Evolutionary conservation across 2,797 vertebrate species (phyloP).

Genomic region (Sternotherus odoratus): DNA sequence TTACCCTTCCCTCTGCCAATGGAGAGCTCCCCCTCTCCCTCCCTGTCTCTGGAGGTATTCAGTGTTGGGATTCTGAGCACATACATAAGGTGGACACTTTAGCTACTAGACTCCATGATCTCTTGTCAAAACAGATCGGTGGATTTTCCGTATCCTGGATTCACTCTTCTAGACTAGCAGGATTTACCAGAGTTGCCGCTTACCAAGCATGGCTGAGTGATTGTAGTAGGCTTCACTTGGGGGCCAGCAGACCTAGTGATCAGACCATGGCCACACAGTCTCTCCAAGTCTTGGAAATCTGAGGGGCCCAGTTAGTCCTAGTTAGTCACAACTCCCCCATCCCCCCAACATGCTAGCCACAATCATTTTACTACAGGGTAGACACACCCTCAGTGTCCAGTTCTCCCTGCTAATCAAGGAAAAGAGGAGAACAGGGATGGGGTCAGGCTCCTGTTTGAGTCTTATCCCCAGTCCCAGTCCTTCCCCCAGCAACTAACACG

Average conservation of each 20-base stretch:
- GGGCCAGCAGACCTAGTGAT: no score
- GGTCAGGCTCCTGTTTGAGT: neutral
- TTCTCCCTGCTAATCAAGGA: neutral
- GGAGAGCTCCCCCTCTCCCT: neutral
- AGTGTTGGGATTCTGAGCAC: neutral
- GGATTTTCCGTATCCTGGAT: neutral
- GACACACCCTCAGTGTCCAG: neutral
- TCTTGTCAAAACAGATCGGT: neutral
- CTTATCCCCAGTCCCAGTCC: neutral
- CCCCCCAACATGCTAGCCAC: no score
- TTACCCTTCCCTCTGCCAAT: constrained; percentile 64
- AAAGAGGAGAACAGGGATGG: neutral
- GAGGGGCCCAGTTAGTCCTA: no score
- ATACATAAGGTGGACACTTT: neutral
- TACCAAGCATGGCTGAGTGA: no score
- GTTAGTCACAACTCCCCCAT: no score
- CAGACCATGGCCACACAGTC: no score
- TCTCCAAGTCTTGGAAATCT: no score
- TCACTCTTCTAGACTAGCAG: neutral
- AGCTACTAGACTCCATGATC: neutral
- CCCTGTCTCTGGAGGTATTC: constrained; percentile 31
- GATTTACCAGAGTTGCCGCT: neutral
- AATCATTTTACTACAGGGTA: neutral
- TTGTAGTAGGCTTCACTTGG: no score
- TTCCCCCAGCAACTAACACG: neutral